Base-by-base conservation (phyloP, 2,797 vertebrate species). In the Ctenopoma multispine region DNA sequence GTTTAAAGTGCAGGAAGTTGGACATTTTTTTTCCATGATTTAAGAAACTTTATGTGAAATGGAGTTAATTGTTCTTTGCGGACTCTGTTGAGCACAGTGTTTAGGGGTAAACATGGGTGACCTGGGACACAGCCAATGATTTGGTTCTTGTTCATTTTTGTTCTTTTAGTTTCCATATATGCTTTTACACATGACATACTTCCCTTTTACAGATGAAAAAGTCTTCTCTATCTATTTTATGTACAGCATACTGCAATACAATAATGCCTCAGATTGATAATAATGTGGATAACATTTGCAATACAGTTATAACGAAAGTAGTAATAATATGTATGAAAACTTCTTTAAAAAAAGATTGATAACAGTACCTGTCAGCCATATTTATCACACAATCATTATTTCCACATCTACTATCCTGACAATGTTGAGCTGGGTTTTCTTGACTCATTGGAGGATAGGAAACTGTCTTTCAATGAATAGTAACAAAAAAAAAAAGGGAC, bases 321-420 rank as follows among this genome's bases (percentile, higher is more conserved):
- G 88, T 84, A 89, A 90, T 90, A 89, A 83, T 90, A 89, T 87
- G 88, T 91, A 92, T 90, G 89, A 93, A 91, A 92, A 85, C 60
- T 72, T 84, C 72, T 83, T 80, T 75, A 75, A 85, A 82, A 79
- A 86, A 89, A 83, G 81, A 80, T 84, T 60, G 77, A 84, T 92
- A 92, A 92, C 91, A 92, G 93, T 93, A 93, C 92, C 92, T 89
- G 85, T 92, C 89, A 92, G 87, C 77, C 82, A 77, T 87, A 83
- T 90, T 84, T 58, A 88, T 79, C 87, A 78, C 85, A 90, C 83
- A 84, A 89, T 92, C 85, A 88, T 70, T 65, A 79, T 70, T 82
- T 79, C 72, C 77, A 65, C 56, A 67, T 77, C 69, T 76, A 58
- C 56, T 69, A 40, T 50, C 68, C 62, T 31, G 75, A 74, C 80